phyloP scores from a whole-genome alignment of 53 echinoderm and acorn worm genomes.

The Actinopyga echinites region DNA sequence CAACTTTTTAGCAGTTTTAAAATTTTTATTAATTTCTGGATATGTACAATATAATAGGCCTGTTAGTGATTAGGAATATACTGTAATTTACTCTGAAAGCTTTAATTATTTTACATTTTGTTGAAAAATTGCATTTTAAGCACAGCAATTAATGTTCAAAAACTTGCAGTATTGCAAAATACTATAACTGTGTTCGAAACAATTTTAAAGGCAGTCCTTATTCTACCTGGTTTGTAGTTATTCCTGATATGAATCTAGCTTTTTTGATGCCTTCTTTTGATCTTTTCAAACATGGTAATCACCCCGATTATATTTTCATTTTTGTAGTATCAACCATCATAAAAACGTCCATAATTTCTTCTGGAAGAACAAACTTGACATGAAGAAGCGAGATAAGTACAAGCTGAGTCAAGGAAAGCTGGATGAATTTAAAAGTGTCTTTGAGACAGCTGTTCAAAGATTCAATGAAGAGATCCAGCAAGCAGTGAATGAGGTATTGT shows the following conservation, averaged over 20 bases:
- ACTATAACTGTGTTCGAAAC: too few relatives aligned
- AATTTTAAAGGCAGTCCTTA: too few relatives aligned
- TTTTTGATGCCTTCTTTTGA: background rate
- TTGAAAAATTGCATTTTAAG: too few relatives aligned
- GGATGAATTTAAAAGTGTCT: background rate
- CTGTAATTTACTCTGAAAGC: too few relatives aligned
- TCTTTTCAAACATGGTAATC: background rate
- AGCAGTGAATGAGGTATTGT: too few relatives aligned
- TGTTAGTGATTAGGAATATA: too few relatives aligned
- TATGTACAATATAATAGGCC: too few relatives aligned
- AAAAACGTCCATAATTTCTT: conserved; percentile 35
- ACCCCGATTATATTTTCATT: background rate
- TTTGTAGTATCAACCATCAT: conserved; percentile 7
- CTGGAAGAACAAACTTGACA: conserved; percentile 38
- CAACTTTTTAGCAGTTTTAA: too few relatives aligned
- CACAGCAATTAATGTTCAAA: too few relatives aligned
- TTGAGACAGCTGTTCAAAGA: background rate
- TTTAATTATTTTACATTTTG: too few relatives aligned
- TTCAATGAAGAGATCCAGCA: background rate
- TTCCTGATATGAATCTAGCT: background rate
- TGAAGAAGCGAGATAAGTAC: conserved; percentile 29
- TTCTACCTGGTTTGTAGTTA: background rate
- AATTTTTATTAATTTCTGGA: too few relatives aligned
- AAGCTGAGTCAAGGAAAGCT: conserved; percentile 2
- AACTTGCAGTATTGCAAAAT: too few relatives aligned